These are phyloP conservation scores for Aphelenchoides besseyi DNA, from an alignment of 1,140 invertebrate species.

Conservation along the genomic window DNA sequence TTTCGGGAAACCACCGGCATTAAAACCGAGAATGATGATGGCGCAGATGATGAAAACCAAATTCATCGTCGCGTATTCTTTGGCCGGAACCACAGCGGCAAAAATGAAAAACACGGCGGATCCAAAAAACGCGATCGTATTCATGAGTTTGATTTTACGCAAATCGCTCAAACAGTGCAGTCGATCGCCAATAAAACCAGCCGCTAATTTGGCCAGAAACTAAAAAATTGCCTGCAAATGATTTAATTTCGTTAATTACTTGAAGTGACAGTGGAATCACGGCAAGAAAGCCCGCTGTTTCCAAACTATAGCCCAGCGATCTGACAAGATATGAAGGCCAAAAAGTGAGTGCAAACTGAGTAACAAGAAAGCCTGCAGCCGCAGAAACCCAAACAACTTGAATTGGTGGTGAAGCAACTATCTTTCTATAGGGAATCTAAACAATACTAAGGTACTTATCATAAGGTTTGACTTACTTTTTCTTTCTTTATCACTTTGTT, in stretches of 20 bases:
- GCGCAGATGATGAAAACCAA: neutral
- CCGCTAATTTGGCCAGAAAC: conserved; percentile 39
- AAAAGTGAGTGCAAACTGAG: conserved; percentile 43
- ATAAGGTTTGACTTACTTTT: neutral
- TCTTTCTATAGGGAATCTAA: conserved; percentile 36
- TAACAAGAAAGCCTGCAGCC: conserved; percentile 35
- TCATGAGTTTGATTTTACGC: conserved; percentile 27
- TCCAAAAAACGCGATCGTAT: conserved; percentile 44
- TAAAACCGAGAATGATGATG: conserved; percentile 39
- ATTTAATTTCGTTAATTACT: too few species aligned
- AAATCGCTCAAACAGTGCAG: neutral
- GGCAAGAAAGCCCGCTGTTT: conserved; percentile 31
- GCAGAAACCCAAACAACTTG: conserved; percentile 40
- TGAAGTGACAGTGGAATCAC: conserved; percentile 35
- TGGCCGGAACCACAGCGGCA: conserved; percentile 19
- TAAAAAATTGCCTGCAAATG: too few species aligned
- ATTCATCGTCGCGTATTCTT: neutral
- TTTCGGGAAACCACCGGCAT: conserved; percentile 39
- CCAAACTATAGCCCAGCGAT: conserved; percentile 23
- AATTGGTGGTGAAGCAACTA: conserved; percentile 32
- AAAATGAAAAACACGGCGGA: conserved; percentile 37
- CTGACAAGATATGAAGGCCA: conserved; percentile 26
- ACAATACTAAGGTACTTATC: neutral
- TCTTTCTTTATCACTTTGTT: too few species aligned
- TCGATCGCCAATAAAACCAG: conserved; percentile 34